These are phyloP conservation scores for Clitarchus hookeri DNA, from an alignment of 2,888 invertebrate species.

Conservation along the genomic window DNA sequence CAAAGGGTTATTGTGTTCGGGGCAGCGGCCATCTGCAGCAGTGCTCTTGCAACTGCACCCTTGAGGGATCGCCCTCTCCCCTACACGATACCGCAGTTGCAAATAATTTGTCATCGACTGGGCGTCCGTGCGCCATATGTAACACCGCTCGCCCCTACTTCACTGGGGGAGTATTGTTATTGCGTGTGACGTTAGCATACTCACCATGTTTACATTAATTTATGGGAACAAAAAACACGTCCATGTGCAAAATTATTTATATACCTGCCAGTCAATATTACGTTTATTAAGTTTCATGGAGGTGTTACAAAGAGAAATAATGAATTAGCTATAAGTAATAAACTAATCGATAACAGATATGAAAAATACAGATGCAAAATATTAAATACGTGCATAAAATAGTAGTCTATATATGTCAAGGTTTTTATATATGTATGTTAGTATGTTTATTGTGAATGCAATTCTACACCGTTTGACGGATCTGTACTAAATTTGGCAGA, in stretches of 20 bases:
- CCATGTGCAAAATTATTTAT: background rate
- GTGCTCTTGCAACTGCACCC: background rate
- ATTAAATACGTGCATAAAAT: too few relatives aligned
- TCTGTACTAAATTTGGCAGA: too few relatives aligned
- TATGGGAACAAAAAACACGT: background rate
- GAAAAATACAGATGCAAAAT: too few relatives aligned
- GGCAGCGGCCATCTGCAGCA: background rate
- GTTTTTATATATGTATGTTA: too few relatives aligned
- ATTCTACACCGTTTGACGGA: too few relatives aligned
- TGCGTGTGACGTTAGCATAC: background rate
- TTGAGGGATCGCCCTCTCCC: background rate
- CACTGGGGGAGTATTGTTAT: background rate
- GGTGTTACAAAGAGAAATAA: too few relatives aligned
- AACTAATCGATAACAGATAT: too few relatives aligned
- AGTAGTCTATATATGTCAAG: too few relatives aligned
- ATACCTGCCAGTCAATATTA: background rate
- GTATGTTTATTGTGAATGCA: too few relatives aligned
- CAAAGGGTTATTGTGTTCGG: constrained; percentile 8
- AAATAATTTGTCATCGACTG: background rate
- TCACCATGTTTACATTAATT: background rate
- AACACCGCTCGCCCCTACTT: background rate
- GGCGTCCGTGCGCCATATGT: background rate
- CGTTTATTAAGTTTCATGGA: too few relatives aligned
- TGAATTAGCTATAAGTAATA: too few relatives aligned
- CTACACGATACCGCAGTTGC: background rate